A percentile compares a stretch with the other conserved stretches of the same genome.
phyloP scores from a whole-genome alignment of 2,888 invertebrate genomes.

The Mesorhabditis belari region DNA sequence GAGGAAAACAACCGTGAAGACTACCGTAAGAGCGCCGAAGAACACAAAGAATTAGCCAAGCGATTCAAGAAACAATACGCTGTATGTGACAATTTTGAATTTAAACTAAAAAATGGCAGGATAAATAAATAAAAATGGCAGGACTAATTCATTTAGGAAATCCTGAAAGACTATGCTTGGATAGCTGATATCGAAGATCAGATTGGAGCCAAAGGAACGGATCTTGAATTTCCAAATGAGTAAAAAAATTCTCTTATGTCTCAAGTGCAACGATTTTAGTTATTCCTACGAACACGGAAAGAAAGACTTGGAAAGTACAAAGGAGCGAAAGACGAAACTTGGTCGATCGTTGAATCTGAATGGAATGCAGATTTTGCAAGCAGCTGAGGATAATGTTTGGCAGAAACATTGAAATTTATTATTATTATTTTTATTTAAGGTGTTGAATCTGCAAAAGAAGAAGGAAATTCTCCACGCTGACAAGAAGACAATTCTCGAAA shows the following conservation, averaged over 20 bases:
- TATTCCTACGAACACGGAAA: background rate
- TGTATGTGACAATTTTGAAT: constrained; percentile 1
- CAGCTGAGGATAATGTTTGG: constrained; percentile 72
- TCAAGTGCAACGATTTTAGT: background rate
- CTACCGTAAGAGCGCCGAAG: constrained; percentile 3
- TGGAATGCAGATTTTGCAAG: constrained; percentile 77
- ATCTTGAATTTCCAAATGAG: constrained; percentile 55
- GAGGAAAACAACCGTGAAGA: constrained; percentile 6
- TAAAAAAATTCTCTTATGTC: constrained; percentile 1
- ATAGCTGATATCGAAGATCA: constrained; percentile 70
- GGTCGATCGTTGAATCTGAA: constrained; percentile 65
- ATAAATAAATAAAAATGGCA: too few species aligned
- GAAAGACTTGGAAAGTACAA: constrained; percentile 56
- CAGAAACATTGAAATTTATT: constrained; percentile 41
- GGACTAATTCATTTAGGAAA: constrained; percentile 42
- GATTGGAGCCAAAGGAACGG: constrained; percentile 64
- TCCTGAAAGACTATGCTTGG: constrained; percentile 64
- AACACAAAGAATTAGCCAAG: background rate
- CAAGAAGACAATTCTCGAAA: constrained; percentile 67
- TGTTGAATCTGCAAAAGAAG: constrained; percentile 67
- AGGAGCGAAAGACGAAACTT: constrained; percentile 61
- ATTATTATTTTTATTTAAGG: constrained; percentile 55
- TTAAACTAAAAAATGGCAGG: constrained; percentile 5
- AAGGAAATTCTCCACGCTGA: constrained; percentile 70
- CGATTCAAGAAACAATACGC: background rate